phyloP scores from a whole-genome alignment of 2,113 vertebrate species.

The Eptesicus fuscus region DNA sequence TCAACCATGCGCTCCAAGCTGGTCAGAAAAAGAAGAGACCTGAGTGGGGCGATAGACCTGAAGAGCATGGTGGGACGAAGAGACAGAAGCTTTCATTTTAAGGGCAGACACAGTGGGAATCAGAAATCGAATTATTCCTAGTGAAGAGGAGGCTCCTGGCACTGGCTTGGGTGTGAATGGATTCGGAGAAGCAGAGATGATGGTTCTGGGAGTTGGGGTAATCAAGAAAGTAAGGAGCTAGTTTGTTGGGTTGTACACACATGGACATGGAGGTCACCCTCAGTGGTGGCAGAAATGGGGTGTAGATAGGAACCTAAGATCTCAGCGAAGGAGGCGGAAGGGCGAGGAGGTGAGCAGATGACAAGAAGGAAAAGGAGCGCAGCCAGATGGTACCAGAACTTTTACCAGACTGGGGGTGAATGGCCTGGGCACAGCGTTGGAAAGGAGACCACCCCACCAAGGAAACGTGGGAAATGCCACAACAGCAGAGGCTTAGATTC shows the following conservation, averaged over 20 bases:
- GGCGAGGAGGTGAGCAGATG: not conserved
- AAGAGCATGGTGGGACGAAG: not conserved
- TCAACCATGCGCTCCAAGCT: not conserved
- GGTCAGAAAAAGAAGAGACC: not conserved
- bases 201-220: not conserved
- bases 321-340: not conserved
- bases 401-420: too few relatives aligned
- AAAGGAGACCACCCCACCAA: not conserved
- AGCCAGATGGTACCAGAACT: not conserved
- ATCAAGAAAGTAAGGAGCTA: not conserved
- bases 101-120: not conserved
- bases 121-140: not conserved
- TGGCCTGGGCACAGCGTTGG: not conserved
- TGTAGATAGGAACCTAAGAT: too few relatives aligned
- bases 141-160: not conserved
- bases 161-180: too few relatives aligned
- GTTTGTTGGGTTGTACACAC: not conserved
- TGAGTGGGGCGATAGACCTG: not conserved
- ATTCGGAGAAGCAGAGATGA: not conserved
- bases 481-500: not conserved
- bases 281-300: not conserved
- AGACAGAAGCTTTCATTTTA: not conserved
- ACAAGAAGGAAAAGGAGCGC: not conserved
- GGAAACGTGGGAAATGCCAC: not conserved
- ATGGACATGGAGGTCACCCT: not conserved